A percentile compares a stretch with the other conserved stretches of the same genome.
phyloP scores from a whole-genome alignment of 2,113 vertebrate genomes.

The Nettapus auritus region DNA sequence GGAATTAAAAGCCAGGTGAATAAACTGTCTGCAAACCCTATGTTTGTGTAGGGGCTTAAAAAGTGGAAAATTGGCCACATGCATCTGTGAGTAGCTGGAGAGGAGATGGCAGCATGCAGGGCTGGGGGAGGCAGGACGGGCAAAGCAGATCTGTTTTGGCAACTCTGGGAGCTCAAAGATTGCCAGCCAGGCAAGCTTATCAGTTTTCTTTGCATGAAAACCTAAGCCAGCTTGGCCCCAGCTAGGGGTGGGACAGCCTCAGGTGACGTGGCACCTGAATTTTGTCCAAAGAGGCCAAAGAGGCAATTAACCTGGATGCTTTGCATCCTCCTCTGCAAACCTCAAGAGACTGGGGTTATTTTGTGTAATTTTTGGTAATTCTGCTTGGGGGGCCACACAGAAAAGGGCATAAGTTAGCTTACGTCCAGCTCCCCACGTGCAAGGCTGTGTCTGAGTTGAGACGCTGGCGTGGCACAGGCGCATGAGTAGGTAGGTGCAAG shows the following conservation, averaged over 20 bases:
- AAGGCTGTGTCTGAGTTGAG: neutral
- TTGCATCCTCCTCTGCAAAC: neutral
- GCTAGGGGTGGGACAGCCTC: neutral
- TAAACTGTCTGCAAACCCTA: neutral
- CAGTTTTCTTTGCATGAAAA: neutral
- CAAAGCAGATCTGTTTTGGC: neutral
- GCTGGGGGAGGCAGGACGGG: neutral
- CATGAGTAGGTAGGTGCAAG: accelerated
- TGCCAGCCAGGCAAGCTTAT: neutral
- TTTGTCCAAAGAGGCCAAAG: neutral
- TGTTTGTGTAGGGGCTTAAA: neutral
- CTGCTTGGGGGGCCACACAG: neutral
- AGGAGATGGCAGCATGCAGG: neutral
- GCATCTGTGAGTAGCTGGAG: neutral
- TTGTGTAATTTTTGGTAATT: neutral
- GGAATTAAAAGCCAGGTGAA: neutral
- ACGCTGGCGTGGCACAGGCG: accelerated
- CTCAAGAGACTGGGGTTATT: neutral
- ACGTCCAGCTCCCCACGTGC: neutral
- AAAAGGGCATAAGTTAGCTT: neutral
- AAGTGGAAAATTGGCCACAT: neutral
- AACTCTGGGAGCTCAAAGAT: neutral
- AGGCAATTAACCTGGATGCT: neutral
- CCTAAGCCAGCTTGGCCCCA: neutral
- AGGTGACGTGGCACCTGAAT: neutral